Percentiles rank a stretch among this genome's conserved stretches.
Evolutionary conservation across 2,888 invertebrate species (phyloP).

Genomic region (Trichacis sp.): DNA sequence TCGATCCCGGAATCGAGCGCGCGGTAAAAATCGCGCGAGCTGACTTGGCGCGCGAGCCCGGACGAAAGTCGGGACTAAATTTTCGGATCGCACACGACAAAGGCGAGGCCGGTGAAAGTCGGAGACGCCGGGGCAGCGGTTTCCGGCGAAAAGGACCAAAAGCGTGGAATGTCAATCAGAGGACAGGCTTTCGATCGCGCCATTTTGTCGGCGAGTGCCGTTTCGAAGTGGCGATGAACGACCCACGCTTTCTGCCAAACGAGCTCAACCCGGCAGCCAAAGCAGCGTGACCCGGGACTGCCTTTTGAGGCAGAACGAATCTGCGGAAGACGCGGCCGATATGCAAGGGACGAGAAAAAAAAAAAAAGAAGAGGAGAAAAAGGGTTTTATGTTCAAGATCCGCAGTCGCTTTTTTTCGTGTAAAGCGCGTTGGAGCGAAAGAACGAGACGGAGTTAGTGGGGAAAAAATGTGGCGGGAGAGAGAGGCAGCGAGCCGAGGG

Average conservation of each 20-base stretch:
- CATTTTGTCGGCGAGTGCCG: constrained; percentile 42
- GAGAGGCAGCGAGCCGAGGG: constrained; percentile 25
- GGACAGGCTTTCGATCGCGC: constrained; percentile 37
- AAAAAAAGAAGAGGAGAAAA: constrained; percentile 13
- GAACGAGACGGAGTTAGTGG: constrained; percentile 18
- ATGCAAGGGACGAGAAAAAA: constrained; percentile 2
- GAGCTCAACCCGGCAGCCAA: constrained; percentile 24
- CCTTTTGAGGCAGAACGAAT: constrained; percentile 21
- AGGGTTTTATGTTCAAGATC: neutral
- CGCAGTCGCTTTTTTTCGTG: constrained; percentile 15
- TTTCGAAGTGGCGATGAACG: constrained; percentile 42
- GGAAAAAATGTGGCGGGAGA: constrained; percentile 19
- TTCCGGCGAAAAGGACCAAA: neutral
- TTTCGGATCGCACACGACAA: neutral
- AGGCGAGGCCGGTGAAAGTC: neutral
- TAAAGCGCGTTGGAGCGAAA: constrained; percentile 19
- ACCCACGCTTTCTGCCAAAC: constrained; percentile 38
- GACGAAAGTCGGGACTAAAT: neutral
- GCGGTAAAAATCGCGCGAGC: neutral
- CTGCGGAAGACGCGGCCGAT: constrained; percentile 3
- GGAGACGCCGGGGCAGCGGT: neutral
- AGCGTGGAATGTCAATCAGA: constrained; percentile 29
- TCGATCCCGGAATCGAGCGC: no score
- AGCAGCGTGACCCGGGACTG: constrained; percentile 21
- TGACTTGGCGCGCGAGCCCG: neutral